phyloP scores from a whole-genome alignment of 2,888 invertebrate species.

The Brenthis hecate region DNA sequence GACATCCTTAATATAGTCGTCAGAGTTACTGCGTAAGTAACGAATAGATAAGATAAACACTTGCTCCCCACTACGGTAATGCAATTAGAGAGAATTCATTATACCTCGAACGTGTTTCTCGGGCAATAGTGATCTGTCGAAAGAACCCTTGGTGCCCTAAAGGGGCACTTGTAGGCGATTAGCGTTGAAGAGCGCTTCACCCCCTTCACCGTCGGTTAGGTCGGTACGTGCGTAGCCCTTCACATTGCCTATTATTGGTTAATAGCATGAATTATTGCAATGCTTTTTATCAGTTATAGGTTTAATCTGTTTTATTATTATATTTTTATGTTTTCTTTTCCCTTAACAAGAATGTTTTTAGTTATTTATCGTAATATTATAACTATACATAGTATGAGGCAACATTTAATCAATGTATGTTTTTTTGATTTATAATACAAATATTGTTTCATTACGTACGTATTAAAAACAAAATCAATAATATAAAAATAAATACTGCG shows the following conservation, averaged over 20 bases:
- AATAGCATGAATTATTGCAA: constrained; percentile 25
- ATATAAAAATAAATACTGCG: too few species aligned
- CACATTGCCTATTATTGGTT: constrained; percentile 28
- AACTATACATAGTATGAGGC: too few species aligned
- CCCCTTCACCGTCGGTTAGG: constrained; percentile 27
- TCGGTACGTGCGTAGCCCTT: constrained; percentile 31
- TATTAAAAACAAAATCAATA: too few species aligned
- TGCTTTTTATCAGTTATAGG: constrained; percentile 10
- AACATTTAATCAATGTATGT: too few species aligned
- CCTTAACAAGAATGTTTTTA: background rate
- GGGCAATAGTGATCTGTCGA: constrained; percentile 35
- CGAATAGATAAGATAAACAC: constrained; percentile 24
- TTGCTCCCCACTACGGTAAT: constrained; percentile 28
- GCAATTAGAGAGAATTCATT: constrained; percentile 35
- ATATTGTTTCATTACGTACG: too few species aligned
- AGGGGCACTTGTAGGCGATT: constrained; percentile 34
- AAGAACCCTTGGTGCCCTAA: constrained; percentile 35
- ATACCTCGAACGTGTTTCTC: constrained; percentile 35
- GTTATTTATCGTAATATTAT: background rate
- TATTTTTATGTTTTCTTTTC: constrained; percentile 3
- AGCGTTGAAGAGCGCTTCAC: constrained; percentile 37
- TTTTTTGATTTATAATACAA: too few species aligned
- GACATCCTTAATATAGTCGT: too few species aligned
- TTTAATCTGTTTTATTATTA: constrained; percentile 13
- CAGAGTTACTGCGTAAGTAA: background rate